Conservation (phyloP, 2,888 invertebrate genomes). For the Ctena decussata region DNA sequence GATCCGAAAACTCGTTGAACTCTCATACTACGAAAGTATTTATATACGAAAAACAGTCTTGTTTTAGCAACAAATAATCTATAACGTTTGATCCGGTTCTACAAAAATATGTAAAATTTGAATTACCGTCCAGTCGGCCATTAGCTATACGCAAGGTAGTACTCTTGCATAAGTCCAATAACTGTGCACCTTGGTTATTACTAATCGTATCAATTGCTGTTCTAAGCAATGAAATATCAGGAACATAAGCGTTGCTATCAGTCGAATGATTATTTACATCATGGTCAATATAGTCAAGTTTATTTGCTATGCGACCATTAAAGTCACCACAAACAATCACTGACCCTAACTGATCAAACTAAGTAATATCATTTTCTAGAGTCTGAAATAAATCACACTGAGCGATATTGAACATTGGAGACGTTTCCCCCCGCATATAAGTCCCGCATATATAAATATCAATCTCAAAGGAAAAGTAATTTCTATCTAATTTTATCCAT, state of each 20-base stretch:
- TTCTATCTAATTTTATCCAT: constrained; percentile 30
- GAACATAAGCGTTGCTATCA: not conserved
- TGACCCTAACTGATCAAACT: not conserved
- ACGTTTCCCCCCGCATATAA: constrained; percentile 34
- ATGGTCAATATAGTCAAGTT: not conserved
- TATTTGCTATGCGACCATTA: constrained; percentile 1
- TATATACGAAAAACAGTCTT: constrained; percentile 9
- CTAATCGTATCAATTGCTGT: not conserved
- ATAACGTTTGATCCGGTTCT: constrained; percentile 3
- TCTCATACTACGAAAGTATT: not conserved
- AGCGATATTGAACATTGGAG: constrained; percentile 33
- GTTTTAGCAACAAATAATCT: constrained; percentile 4
- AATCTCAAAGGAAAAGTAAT: not conserved
- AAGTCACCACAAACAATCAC: not conserved
- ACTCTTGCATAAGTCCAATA: constrained; percentile 14
- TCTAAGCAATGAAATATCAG: not conserved
- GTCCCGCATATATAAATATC: constrained; percentile 23
- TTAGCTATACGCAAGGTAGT: not conserved
- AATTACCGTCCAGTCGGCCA: not conserved
- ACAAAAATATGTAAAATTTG: not conserved
- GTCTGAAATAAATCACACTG: constrained; percentile 25
- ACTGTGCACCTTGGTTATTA: not conserved
- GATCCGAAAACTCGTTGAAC: constrained; percentile 14
- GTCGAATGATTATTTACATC: not conserved
- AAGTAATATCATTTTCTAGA: constrained; percentile 30